Evolutionary conservation across 2,888 invertebrate species (phyloP).

Genomic region (Drosophila testacea): DNA sequence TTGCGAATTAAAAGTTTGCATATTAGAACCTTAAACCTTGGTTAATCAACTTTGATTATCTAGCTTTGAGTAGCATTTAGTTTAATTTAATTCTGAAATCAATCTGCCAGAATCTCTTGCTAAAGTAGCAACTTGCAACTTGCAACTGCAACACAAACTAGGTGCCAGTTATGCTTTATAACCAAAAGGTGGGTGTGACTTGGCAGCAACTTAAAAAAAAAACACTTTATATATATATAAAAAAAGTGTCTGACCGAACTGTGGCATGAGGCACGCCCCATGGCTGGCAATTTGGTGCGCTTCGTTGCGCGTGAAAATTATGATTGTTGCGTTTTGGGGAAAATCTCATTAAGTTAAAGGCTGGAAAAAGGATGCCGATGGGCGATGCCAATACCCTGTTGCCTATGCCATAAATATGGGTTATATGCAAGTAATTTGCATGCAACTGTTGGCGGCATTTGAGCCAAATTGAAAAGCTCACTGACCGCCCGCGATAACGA

Average conservation of each 20-base stretch:
- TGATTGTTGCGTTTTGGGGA: constrained; percentile 67
- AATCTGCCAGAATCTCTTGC: constrained; percentile 13
- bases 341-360: constrained; percentile 72
- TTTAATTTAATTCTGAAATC: not conserved
- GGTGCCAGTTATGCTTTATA: constrained; percentile 29
- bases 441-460: constrained; percentile 48
- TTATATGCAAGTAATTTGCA: constrained; percentile 65
- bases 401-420: constrained; percentile 66
- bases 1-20: too few species aligned
- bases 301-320: constrained; percentile 79
- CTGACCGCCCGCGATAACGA: constrained; percentile 46
- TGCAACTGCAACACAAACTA: constrained; percentile 14
- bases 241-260: constrained; percentile 45
- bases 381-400: constrained; percentile 25
- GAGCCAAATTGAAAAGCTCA: constrained; percentile 69
- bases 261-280: constrained; percentile 72
- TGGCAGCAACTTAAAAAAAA: not conserved
- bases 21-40: too few species aligned
- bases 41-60: too few species aligned
- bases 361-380: constrained; percentile 73
- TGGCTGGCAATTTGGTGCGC: constrained; percentile 68
- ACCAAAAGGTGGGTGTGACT: constrained; percentile 24
- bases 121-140: constrained; percentile 5
- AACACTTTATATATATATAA: not conserved
- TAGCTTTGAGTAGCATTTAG: not conserved